phyloP scores from a whole-genome alignment of 1,140 invertebrate species.

The Cyphomyrmex costatus region DNA sequence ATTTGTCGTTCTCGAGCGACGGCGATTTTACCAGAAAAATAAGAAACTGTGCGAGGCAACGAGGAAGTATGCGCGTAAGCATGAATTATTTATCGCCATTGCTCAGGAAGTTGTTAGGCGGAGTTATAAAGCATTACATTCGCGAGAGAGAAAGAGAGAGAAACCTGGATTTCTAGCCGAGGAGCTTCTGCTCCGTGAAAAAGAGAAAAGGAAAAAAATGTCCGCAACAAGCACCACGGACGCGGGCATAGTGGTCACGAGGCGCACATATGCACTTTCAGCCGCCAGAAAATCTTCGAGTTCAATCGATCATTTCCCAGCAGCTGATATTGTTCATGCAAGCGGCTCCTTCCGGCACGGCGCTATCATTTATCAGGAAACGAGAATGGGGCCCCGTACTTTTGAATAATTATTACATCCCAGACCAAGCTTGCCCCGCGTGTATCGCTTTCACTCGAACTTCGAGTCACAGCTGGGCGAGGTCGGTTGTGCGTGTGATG shows the following conservation, averaged over 20 bases:
- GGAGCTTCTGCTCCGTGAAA: slow-evolving; percentile 23
- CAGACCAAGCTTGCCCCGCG: slow-evolving; percentile 14
- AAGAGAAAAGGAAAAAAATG: neutral
- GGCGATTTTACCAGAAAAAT: slow-evolving; percentile 5
- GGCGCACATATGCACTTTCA: slow-evolving; percentile 13
- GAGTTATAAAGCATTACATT: slow-evolving; percentile 51
- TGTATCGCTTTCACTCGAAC: slow-evolving; percentile 44
- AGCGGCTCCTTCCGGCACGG: slow-evolving; percentile 41
- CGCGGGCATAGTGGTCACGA: neutral
- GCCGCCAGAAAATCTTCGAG: slow-evolving; percentile 16
- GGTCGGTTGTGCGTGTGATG: slow-evolving; percentile 39
- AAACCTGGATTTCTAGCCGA: neutral
- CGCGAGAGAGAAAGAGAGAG: neutral
- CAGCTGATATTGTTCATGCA: slow-evolving; percentile 39
- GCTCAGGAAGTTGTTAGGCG: slow-evolving; percentile 56
- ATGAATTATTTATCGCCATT: slow-evolving; percentile 53
- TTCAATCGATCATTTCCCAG: slow-evolving; percentile 42
- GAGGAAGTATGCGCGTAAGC: slow-evolving; percentile 53
- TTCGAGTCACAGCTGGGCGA: slow-evolving; percentile 39
- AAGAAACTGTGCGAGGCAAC: neutral
- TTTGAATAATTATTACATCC: slow-evolving; percentile 57
- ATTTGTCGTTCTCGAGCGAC: slow-evolving; percentile 33
- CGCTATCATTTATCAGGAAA: slow-evolving; percentile 54
- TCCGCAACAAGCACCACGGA: slow-evolving; percentile 13
- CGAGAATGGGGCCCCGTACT: slow-evolving; percentile 39